phyloP scores from a whole-genome alignment of 2,113 vertebrate genomes.

The Nannospalax galili region DNA sequence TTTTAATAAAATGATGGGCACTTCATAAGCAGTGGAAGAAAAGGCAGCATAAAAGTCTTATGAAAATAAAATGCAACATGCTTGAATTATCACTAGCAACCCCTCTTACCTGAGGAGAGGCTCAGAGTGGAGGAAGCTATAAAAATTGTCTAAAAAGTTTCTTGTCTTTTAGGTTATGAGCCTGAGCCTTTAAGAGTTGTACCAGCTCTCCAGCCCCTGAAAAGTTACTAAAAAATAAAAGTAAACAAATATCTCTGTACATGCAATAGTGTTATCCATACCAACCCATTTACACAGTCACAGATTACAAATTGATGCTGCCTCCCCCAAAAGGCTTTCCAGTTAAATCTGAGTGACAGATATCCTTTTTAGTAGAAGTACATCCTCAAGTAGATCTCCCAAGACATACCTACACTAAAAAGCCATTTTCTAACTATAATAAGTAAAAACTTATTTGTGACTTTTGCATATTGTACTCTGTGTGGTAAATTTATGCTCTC shows the following conservation, averaged over 20 bases:
- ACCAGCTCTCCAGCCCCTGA: too few relatives aligned
- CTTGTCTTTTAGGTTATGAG: background rate
- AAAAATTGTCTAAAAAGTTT: background rate
- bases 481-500: background rate
- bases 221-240: too few relatives aligned
- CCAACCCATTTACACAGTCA: background rate
- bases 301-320: background rate
- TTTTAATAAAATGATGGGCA: background rate
- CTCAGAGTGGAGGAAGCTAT: background rate
- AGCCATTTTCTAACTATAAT: background rate
- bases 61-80: background rate
- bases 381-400: background rate
- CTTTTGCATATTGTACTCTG: background rate
- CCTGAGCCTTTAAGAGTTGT: too few relatives aligned
- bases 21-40: background rate
- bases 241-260: background rate
- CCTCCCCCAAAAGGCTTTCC: background rate
- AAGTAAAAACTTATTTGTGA: background rate
- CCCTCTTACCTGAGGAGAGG: background rate
- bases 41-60: slow-evolving; percentile 10
- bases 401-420: background rate
- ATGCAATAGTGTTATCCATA: background rate
- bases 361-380: background rate
- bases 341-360: background rate
- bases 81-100: background rate